A percentile compares a stretch with the other conserved stretches of the same genome.
phyloP scores from a whole-genome alignment of 2,888 invertebrate genomes.

The Eucera pruinosa region DNA sequence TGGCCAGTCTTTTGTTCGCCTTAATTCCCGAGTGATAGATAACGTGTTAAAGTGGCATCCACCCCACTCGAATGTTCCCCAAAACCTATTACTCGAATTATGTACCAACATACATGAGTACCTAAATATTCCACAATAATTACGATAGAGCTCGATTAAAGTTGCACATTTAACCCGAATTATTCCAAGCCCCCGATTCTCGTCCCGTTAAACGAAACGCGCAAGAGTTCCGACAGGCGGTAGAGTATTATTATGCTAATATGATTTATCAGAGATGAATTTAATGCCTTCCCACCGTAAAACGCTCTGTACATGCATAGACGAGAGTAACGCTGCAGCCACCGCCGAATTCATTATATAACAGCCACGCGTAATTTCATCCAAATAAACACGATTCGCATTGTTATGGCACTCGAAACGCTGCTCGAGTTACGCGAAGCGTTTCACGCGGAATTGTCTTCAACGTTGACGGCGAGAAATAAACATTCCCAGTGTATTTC shows the following conservation, averaged over 20 bases:
- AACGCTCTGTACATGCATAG: no score
- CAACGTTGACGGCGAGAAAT: not conserved
- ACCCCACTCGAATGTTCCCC: no score
- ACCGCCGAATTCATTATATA: slow-evolving; percentile 28
- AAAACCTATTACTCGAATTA: no score
- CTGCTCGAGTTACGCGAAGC: not conserved
- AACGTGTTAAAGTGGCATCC: no score
- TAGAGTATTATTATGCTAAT: not conserved
- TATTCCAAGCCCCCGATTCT: not conserved
- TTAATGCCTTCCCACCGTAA: slow-evolving; percentile 30
- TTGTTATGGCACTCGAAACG: not conserved
- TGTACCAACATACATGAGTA: no score
- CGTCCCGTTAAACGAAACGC: not conserved
- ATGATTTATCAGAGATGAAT: slow-evolving; percentile 44
- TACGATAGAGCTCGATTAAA: no score
- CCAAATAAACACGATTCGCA: slow-evolving; percentile 49
- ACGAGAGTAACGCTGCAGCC: no score
- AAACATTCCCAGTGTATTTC: no score
- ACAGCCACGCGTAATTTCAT: slow-evolving; percentile 31
- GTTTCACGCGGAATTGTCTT: not conserved
- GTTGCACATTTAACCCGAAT: no score
- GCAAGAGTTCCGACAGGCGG: not conserved
- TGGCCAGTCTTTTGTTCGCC: no score
- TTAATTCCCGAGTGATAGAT: no score
- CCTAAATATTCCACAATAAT: not conserved